These are phyloP conservation scores for Hydractinia echinata DNA, from an alignment of 30 jellyfish, hydroid and myxozoan species.

Conservation along the genomic window DNA sequence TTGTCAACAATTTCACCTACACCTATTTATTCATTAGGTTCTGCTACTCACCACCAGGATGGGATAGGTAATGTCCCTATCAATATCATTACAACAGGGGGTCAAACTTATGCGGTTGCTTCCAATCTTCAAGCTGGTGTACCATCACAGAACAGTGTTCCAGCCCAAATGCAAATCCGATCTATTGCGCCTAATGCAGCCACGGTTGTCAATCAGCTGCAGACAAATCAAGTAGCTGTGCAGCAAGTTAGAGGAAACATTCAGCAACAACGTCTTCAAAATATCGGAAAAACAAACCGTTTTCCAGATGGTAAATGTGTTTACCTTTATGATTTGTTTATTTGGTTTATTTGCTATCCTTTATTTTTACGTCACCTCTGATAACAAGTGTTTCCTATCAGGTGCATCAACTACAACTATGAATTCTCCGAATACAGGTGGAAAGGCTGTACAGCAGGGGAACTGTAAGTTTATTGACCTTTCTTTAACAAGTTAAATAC, in stretches of 20 bases:
- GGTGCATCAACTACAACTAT: conserved; percentile 11
- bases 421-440: not conserved
- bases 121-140: conserved; percentile 27
- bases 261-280: conserved; percentile 22
- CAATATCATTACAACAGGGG: conserved; percentile 35
- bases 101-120: conserved; percentile 40
- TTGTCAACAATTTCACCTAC: not conserved
- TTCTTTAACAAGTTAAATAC: too few species aligned
- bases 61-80: conserved; percentile 41
- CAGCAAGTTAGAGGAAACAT: conserved; percentile 25
- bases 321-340: not conserved
- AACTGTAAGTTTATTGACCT: not conserved
- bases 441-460: conserved; percentile 14
- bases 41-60: conserved; percentile 21
- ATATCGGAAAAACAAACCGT: not conserved
- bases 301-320: not conserved
- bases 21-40: conserved; percentile 9
- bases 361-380: not conserved
- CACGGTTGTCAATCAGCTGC: conserved; percentile 29
- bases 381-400: not conserved
- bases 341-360: not conserved
- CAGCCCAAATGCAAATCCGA: conserved; percentile 32
- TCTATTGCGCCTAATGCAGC: conserved; percentile 47
- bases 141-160: conserved; percentile 13
- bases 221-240: conserved; percentile 19